phyloP scores from a whole-genome alignment of 2,113 vertebrate genomes.

The Lepidothrix coronata region DNA sequence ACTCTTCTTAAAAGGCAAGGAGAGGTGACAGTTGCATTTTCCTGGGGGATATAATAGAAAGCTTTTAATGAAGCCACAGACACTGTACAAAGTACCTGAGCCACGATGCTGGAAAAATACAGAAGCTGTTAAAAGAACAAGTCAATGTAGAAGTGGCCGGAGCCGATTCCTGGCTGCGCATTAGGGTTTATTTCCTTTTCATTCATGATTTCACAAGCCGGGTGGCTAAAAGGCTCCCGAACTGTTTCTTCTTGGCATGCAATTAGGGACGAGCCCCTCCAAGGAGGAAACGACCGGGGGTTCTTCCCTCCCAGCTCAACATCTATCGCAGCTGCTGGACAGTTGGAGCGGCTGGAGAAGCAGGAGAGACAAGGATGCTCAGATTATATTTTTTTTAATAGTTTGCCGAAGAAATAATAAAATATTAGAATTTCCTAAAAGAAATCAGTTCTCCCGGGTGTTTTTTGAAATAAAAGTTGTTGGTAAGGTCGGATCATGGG shows the following conservation, averaged over 20 bases:
- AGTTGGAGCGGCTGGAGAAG: neutral
- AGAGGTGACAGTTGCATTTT: slow-evolving; percentile 20
- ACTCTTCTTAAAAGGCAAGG: slow-evolving; percentile 69
- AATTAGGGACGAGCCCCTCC: neutral
- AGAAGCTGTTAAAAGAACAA: slow-evolving; percentile 48
- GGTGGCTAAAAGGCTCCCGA: neutral
- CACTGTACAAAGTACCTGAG: slow-evolving; percentile 7
- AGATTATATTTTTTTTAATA: neutral
- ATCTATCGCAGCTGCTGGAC: neutral
- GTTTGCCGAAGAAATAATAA: neutral
- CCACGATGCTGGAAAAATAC: neutral
- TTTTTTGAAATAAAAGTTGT: neutral
- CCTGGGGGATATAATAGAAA: slow-evolving; percentile 17
- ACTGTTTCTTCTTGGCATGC: neutral
- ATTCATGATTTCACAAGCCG: slow-evolving; percentile 19
- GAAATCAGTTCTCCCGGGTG: neutral
- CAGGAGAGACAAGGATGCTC: neutral
- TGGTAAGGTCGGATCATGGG: neutral
- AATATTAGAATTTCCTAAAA: neutral
- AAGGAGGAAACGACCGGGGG: neutral
- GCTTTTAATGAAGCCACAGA: slow-evolving; percentile 40
- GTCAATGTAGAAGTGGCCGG: neutral
- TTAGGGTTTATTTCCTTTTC: slow-evolving; percentile 37
- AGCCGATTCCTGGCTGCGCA: slow-evolving; percentile 12
- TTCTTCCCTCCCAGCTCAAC: neutral